phyloP scores from a whole-genome alignment of 2,113 vertebrate species.

The Hirundichthys speculiger region DNA sequence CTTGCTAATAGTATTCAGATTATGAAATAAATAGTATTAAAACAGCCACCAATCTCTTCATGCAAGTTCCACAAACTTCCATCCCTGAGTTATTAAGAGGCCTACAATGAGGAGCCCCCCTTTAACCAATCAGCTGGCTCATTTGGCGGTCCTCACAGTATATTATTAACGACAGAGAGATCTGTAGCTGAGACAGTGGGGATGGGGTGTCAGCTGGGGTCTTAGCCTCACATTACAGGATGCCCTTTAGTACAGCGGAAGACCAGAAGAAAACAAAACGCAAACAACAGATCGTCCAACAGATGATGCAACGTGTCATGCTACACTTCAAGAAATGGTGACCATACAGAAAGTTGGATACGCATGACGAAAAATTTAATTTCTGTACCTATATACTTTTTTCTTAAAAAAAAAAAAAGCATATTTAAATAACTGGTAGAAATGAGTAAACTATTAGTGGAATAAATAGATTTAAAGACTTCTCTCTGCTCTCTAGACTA shows the following conservation, averaged over 20 bases:
- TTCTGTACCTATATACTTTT: conserved; percentile 84
- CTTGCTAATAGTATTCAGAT: conserved; percentile 20
- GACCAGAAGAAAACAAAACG: conserved; percentile 74
- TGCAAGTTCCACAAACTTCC: conserved; percentile 51
- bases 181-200: conserved; percentile 56
- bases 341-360: conserved; percentile 75
- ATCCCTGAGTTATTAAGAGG: conserved; percentile 62
- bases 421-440: conserved; percentile 78
- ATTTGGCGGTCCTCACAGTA: conserved; percentile 1
- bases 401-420: conserved; percentile 77
- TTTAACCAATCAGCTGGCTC: conserved; percentile 26
- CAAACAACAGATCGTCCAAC: conserved; percentile 65
- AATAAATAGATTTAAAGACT: conserved; percentile 73
- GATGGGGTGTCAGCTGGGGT: conserved; percentile 61
- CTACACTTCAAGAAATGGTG: conserved; percentile 80
- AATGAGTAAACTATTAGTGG: conserved; percentile 81
- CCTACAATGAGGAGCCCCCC: conserved; percentile 33
- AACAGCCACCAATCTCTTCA: conserved; percentile 39
- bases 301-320: conserved; percentile 79
- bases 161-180: conserved; percentile 9
- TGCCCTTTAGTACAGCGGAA: conserved; percentile 82
- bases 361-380: conserved; percentile 76
- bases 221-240: conserved; percentile 75
- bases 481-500: conserved; percentile 76
- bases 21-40: conserved; percentile 25